Conservation (phyloP, 2,113 vertebrate species). For the Pitta sordida region DNA sequence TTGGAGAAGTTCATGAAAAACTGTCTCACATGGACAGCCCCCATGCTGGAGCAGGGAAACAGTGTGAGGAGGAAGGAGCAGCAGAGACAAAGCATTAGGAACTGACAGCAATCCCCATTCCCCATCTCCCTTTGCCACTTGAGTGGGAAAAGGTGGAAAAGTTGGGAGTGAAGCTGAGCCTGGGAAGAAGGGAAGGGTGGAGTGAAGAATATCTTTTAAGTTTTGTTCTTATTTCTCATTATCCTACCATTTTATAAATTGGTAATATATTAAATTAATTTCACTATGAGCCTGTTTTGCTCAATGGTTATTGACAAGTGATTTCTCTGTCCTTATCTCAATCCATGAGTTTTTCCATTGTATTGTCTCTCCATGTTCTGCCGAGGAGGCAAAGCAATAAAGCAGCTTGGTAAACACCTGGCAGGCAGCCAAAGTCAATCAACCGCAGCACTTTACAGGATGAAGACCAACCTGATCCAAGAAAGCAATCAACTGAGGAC, state of each 20-base stretch:
- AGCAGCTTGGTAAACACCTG: not conserved
- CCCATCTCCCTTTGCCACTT: not conserved
- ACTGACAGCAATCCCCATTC: not conserved
- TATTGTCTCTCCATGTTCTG: not conserved
- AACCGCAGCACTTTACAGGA: not conserved
- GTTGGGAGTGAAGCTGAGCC: not conserved
- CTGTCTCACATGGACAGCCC: not conserved
- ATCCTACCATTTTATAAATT: not conserved
- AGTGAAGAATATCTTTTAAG: not conserved
- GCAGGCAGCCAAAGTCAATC: not conserved
- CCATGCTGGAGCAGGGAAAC: not conserved
- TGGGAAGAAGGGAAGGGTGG: not conserved
- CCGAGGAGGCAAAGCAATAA: not conserved
- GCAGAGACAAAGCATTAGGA: not conserved
- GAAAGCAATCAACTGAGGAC: not conserved
- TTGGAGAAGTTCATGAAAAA: not conserved
- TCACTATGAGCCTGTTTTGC: not conserved
- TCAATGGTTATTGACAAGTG: not conserved
- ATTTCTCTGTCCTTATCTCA: not conserved
- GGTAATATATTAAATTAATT: not conserved
- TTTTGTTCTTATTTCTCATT: not conserved
- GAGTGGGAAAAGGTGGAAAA: not conserved
- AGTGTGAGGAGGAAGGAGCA: not conserved
- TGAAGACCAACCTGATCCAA: not conserved
- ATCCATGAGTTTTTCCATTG: not conserved